Evolutionary conservation across 2,113 vertebrate genomes (phyloP), one percentile per base, ranked within the genome.

Genomic region (Thymallus thymallus): DNA sequence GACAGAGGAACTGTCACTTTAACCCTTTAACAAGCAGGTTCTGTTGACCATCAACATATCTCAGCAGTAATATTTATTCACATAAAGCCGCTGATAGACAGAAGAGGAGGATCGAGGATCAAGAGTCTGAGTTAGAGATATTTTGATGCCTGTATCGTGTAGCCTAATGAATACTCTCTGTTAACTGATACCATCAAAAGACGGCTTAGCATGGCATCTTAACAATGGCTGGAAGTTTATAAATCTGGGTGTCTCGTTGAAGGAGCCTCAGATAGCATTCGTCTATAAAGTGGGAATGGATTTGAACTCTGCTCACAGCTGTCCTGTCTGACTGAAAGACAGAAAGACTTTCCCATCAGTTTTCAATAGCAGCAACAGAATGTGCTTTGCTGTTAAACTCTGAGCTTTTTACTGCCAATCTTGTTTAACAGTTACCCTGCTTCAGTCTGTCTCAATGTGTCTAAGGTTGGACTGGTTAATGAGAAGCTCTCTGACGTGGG

Each of bases 231-330:
- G 86, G 88, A 90, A 87, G 88, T 91, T 87, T 82, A 86, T 86
- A 89, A 92, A 90, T 75, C 74, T 69, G 69, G 77, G 86, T 79
- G 84, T 89, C 84, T 73, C 73, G 82, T 84, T 83, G 29, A 80
- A 83, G 68, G 79, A 70, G 81, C 63, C 78, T 55, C 69, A 91
- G 87, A 87, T 89, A 81, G 80, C 83, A 77, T 91, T 93, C 80
- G 88, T 64, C 90, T 79, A 88, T 93, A 90, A 92, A 92, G 90
- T 79, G 75, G 81, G 83, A 88, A 77, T 83, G 88, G 80, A 83
- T 84, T 79, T 86, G 29, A 83, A 76, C 82, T 76, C 76, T 72
- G 68, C 77, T 82, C 71, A 64, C 90, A 91, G 90, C 89, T 92
- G 91, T 91, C 84, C 77, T 65, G 23, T 58, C 20, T 12, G 67